Percentiles rank a stretch among this genome's conserved stretches.
Conservation (phyloP, 2,797 vertebrate species). For the Onychomys leucogaster region DNA sequence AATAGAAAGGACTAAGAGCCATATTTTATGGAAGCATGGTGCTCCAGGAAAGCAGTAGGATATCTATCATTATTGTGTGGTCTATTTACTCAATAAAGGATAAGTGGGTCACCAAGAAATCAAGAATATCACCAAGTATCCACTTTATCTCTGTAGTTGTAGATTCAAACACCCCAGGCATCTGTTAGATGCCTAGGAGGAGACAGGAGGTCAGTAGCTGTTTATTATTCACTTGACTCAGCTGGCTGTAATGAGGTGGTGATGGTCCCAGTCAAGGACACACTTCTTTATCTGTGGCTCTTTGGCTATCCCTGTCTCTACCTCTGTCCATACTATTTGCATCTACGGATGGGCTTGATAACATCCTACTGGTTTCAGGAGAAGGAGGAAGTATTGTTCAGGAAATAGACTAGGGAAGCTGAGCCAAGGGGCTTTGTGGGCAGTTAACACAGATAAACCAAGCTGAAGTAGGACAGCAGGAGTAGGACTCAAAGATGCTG, state of each 20-base stretch:
- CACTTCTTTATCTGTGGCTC: background rate
- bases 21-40: background rate
- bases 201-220: background rate
- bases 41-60: background rate
- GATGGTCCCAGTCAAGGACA: background rate
- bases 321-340: background rate
- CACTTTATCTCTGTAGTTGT: background rate
- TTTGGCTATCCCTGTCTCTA: background rate
- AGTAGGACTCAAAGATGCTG: background rate
- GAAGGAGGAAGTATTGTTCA: background rate
- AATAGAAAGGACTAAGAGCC: background rate
- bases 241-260: too few species aligned
- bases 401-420: background rate
- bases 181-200: background rate
- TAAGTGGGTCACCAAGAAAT: background rate
- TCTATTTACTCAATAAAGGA: constrained; percentile 3
- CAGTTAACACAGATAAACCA: too few species aligned
- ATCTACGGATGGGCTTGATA: background rate
- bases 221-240: background rate
- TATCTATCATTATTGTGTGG: background rate
- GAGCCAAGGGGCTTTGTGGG: background rate
- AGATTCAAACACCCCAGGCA: background rate
- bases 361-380: background rate
- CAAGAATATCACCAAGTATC: background rate
- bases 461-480: background rate